Conservation (phyloP, 2,113 vertebrate genomes). For the Diglossa brunneiventris region DNA sequence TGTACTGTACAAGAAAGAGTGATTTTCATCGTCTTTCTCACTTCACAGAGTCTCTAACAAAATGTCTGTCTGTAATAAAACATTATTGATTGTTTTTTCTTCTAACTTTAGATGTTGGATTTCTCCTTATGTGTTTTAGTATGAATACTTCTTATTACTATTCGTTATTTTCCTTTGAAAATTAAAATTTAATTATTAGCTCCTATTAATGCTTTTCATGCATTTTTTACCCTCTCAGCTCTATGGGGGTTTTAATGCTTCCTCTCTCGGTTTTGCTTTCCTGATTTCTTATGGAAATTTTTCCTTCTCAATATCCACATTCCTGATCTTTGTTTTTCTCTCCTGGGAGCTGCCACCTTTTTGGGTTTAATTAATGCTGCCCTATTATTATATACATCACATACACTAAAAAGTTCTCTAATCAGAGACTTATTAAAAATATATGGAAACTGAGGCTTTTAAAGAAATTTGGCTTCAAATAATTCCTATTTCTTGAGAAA, state of each 20-base stretch:
- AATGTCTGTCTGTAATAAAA: not conserved
- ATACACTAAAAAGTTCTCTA: not conserved
- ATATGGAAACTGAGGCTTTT: not conserved
- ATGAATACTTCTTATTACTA: not conserved
- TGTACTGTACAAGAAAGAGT: not conserved
- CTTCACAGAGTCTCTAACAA: not conserved
- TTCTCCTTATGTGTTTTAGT: not conserved
- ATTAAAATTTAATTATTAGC: slow-evolving; percentile 4
- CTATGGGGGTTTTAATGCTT: not conserved
- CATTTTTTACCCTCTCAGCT: not conserved
- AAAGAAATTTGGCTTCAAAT: not conserved
- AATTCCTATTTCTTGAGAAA: not conserved
- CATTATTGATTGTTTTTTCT: not conserved
- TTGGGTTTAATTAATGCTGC: not conserved
- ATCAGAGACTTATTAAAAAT: not conserved
- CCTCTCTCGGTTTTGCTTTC: not conserved
- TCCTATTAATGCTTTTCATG: not conserved
- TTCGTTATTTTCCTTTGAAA: not conserved
- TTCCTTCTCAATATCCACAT: not conserved
- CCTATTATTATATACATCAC: not conserved
- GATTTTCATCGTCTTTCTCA: not conserved
- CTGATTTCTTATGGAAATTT: not conserved
- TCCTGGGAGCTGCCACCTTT: not conserved
- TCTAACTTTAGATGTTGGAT: not conserved
- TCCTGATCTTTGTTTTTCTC: not conserved